Base-by-base conservation (phyloP, 2,797 vertebrate genomes). In the Microctenopoma steveboyesi region DNA sequence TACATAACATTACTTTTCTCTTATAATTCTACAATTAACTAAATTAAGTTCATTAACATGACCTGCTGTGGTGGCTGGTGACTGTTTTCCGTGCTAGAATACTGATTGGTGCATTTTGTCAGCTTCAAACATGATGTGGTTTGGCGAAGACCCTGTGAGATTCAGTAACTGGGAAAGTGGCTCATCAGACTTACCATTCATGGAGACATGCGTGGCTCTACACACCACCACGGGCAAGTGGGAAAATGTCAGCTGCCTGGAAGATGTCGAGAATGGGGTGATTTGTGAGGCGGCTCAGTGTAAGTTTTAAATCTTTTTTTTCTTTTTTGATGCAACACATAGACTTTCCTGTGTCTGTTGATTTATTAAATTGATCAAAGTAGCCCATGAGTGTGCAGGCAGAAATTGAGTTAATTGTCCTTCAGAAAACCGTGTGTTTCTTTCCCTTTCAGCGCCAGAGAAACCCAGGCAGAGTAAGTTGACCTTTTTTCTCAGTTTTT, bases 41-140 rank as follows among this genome's bases (percentile, higher is more conserved):
- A 10, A 14, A 39, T 39, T 6, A 0, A 1, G 8, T 35, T 54
- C 56, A 12, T 42, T 16, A n/a, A n/a, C 7, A 18, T 47, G 45
- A 47, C 16, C 15, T 47, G 12, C n/a, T 1, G n/a, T 46, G 13
- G 45, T 47, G 16, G 4, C 28, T 28, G 28, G 28, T 28, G 30
- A 33, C 30, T 10, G 16, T 22, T 48, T 3, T 11, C 50, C 13
- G 47, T 40, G 39, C 22, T 59, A 6, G n/a, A 13, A 8, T 22
- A 16, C 8, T 84, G 28, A 59, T 28, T 76, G n/a, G 5, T 58
- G 54, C 67, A 0, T 84, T 16, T 70, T 42, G 25, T 63, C 89
- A 97, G 96, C 82, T 84, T 89, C 94, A 2, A 63, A 71, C 68
- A 93, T 97, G 82, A 95, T 70, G 83, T 98, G 96, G 96, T 79